Evolutionary conservation across 2,888 invertebrate genomes (phyloP).

Genomic region (Spisula subtruncata): DNA sequence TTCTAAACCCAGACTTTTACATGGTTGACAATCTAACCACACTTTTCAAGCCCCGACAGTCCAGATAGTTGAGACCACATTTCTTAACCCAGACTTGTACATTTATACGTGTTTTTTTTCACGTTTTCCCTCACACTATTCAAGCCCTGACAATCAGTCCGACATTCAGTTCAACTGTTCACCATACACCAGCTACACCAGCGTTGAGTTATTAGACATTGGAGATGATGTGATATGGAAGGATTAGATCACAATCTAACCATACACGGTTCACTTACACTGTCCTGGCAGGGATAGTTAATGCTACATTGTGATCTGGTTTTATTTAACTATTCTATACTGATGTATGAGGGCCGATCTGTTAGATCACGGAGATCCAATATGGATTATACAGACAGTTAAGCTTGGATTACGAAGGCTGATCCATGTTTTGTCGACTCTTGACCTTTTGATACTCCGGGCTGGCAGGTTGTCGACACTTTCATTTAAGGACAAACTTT

Average conservation of each 20-base stretch:
- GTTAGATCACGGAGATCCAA: constrained; percentile 19
- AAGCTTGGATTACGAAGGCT: constrained; percentile 38
- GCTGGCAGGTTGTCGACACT: not conserved
- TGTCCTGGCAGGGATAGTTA: constrained; percentile 1
- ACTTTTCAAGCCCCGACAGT: too few relatives aligned
- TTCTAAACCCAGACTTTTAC: too few relatives aligned
- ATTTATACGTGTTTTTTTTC: too few relatives aligned
- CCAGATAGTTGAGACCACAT: too few relatives aligned
- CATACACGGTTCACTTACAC: constrained; percentile 16
- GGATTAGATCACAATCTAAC: constrained; percentile 11
- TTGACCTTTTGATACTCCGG: constrained; percentile 27
- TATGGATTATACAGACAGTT: constrained; percentile 44
- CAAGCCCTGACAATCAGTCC: too few relatives aligned
- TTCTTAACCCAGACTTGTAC: too few relatives aligned
- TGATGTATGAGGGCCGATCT: constrained; percentile 8
- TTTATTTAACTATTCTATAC: not conserved
- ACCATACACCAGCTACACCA: not conserved
- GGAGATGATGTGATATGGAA: not conserved
- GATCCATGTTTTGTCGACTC: constrained; percentile 23
- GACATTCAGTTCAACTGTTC: too few relatives aligned
- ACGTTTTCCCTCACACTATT: too few relatives aligned
- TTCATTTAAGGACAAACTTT: constrained; percentile 9
- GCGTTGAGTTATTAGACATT: constrained; percentile 17
- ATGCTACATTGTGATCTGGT: constrained; percentile 13
- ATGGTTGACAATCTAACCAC: too few relatives aligned